Percentiles rank a stretch among this genome's conserved stretches.
Conservation (phyloP, 2,113 vertebrate species). For the Actenoides lindsayi region DNA sequence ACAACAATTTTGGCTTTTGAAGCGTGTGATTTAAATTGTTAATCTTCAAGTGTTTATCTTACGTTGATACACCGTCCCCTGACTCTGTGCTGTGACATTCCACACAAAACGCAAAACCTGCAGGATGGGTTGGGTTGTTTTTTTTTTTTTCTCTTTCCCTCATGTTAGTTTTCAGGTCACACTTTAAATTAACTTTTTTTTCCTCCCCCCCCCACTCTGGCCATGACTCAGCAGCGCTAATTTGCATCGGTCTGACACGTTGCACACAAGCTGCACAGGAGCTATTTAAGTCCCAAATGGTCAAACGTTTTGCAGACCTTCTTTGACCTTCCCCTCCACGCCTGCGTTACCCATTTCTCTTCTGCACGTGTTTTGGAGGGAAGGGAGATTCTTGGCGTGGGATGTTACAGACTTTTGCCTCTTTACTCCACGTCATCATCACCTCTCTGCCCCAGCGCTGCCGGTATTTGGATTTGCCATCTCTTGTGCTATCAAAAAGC, state of each 20-base stretch:
- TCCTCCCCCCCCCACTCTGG: background rate
- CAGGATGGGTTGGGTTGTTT: background rate
- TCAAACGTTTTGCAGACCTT: background rate
- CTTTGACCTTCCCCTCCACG: background rate
- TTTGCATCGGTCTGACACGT: background rate
- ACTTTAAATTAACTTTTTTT: background rate
- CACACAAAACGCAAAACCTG: background rate
- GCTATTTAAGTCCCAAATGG: background rate
- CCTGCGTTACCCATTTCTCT: background rate
- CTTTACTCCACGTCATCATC: background rate
- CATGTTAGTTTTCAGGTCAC: background rate
- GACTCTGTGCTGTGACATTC: background rate
- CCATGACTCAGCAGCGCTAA: slow-evolving; percentile 2
- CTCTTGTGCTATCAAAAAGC: rapidly evolving
- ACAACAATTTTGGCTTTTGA: background rate
- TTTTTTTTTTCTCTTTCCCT: background rate
- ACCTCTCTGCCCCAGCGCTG: background rate
- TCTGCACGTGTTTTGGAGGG: background rate
- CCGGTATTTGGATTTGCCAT: background rate
- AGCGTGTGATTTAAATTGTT: background rate
- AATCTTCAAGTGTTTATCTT: background rate
- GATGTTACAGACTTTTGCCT: background rate
- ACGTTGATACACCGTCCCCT: background rate
- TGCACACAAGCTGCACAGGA: background rate
- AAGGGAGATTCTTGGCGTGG: background rate